A percentile compares a stretch with the other conserved stretches of the same genome.
Conservation (phyloP, 1,140 invertebrate species). For the Heliconius nattereri region DNA sequence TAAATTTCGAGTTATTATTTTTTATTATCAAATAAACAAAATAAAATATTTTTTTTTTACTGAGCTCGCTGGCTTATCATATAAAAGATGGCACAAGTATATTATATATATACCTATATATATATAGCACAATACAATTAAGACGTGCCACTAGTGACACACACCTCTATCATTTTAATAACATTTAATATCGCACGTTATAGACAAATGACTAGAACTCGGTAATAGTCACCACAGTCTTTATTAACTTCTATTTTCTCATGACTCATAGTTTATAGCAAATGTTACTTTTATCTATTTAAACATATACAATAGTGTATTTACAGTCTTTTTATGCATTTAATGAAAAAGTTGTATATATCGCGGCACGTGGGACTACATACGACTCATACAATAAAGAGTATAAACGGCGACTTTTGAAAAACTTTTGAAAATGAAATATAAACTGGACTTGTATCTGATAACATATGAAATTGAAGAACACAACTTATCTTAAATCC, state of each 20-base stretch:
- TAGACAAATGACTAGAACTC: neutral
- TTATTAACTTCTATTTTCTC: neutral
- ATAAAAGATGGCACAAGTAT: neutral
- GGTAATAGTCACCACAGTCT: neutral
- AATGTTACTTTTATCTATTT: neutral
- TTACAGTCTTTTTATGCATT: neutral
- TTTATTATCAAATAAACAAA: neutral
- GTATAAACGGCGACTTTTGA: too few relatives aligned
- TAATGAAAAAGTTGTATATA: too few relatives aligned
- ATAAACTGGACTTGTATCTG: too few relatives aligned
- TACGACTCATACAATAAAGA: too few relatives aligned
- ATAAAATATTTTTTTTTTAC: neutral
- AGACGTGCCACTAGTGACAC: neutral
- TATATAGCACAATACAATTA: neutral
- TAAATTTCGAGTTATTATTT: neutral
- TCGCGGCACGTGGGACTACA: too few relatives aligned
- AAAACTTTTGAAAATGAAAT: too few relatives aligned
- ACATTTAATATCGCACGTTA: slow-evolving; percentile 1
- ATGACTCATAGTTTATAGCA: neutral
- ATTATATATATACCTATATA: too few relatives aligned
- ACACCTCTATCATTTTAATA: neutral
- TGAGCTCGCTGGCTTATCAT: neutral
- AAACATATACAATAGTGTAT: neutral
- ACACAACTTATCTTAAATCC: too few relatives aligned
- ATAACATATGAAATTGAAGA: too few relatives aligned